These are phyloP conservation scores for Plebejus melissa DNA, from an alignment of 2,888 invertebrate species.

Conservation along the genomic window DNA sequence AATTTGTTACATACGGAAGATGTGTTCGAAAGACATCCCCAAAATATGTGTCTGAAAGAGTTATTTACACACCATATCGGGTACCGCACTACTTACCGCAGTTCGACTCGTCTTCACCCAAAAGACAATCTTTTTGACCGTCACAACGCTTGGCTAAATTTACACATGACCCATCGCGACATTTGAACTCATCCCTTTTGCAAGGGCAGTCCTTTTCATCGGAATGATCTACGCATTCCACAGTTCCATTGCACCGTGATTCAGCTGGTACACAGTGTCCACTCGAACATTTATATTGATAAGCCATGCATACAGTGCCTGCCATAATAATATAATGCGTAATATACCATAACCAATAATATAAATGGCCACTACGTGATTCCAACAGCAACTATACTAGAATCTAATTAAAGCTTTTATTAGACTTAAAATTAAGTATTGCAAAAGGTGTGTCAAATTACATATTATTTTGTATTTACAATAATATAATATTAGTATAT, in stretches of 20 bases:
- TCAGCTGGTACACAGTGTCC: conserved; percentile 80
- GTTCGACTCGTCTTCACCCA: conserved; percentile 81
- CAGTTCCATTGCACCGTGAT: conserved; percentile 72
- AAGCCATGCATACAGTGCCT: conserved; percentile 75
- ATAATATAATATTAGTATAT: background rate
- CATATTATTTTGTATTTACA: background rate
- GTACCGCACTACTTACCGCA: conserved; percentile 59
- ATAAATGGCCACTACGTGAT: background rate
- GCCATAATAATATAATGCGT: conserved; percentile 56
- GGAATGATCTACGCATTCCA: conserved; percentile 74
- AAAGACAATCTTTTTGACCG: conserved; percentile 76
- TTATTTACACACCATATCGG: conserved; percentile 16
- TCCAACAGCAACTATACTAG: conserved; percentile 2
- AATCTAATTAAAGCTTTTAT: background rate
- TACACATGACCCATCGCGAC: conserved; percentile 83
- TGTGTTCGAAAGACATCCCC: background rate
- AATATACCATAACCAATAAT: conserved; percentile 55
- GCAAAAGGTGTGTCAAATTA: background rate
- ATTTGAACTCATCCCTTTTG: conserved; percentile 74
- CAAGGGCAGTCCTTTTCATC: conserved; percentile 66
- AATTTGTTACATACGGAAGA: background rate
- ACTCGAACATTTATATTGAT: conserved; percentile 81
- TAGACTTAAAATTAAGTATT: background rate
- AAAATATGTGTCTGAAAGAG: background rate
- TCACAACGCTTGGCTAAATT: conserved; percentile 82